Conservation (phyloP, 2,113 vertebrate species). For the Rhinoptilus africanus region DNA sequence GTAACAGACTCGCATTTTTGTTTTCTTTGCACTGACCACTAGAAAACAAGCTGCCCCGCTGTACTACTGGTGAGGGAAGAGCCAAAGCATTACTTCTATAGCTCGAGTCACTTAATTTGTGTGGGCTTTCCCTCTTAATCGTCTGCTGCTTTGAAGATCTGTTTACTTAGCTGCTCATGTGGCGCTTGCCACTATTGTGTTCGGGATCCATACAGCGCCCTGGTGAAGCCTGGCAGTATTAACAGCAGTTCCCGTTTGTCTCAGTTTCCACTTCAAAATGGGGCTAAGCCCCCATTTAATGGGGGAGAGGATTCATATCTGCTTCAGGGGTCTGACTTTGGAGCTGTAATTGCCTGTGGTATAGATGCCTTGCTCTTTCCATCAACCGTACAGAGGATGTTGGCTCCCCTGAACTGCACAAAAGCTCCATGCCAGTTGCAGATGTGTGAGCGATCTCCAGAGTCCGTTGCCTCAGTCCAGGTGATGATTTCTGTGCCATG, state of each 20-base stretch:
- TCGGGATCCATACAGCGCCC: neutral
- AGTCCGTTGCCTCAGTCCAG: neutral
- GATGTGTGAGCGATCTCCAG: neutral
- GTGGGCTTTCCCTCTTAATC: neutral
- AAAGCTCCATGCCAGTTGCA: neutral
- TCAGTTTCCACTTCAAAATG: neutral
- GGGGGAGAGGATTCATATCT: neutral
- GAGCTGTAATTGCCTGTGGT: neutral
- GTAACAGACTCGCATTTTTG: neutral
- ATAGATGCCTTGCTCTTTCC: neutral
- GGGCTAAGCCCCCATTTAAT: neutral
- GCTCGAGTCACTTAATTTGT: neutral
- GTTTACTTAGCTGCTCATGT: neutral
- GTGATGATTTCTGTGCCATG: neutral
- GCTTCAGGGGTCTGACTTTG: neutral
- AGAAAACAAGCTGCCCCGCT: neutral
- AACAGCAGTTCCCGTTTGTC: neutral
- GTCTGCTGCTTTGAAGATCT: neutral
- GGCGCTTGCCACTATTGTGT: neutral
- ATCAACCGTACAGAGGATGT: neutral
- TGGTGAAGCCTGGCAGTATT: neutral
- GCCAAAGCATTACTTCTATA: neutral
- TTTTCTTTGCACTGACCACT: conserved; percentile 18
- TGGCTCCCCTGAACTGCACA: neutral
- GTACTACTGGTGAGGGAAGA: neutral